These are phyloP conservation scores for Lordiphosa stackelbergi DNA, from an alignment of 1,140 invertebrate species.

Conservation along the genomic window DNA sequence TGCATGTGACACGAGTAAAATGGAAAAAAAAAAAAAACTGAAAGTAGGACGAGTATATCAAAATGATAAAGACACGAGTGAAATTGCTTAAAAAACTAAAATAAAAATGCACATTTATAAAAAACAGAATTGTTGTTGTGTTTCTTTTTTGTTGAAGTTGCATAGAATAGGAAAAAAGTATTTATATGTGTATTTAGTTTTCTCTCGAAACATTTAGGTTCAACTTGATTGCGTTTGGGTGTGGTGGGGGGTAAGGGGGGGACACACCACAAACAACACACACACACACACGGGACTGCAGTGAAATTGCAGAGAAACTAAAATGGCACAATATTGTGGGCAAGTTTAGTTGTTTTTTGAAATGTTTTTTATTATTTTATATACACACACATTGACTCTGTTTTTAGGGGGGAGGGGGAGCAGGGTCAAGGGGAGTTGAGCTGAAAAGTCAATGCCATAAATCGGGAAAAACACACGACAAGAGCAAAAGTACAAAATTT, in stretches of 20 bases:
- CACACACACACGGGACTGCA: background rate
- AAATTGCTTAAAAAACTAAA: conserved; percentile 24
- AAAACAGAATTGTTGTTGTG: conserved; percentile 38
- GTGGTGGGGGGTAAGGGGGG: too few species aligned
- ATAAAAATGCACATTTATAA: conserved; percentile 66
- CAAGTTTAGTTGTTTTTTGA: conserved; percentile 36
- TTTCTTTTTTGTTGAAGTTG: conserved; percentile 49
- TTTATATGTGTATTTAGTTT: conserved; percentile 9
- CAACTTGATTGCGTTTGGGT: conserved; percentile 20
- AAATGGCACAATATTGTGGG: too few species aligned
- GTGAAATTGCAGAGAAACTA: conserved; percentile 2
- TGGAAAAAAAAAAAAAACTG: too few species aligned
- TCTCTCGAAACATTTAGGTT: too few species aligned
- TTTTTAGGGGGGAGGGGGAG: too few species aligned
- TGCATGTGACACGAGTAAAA: too few species aligned
- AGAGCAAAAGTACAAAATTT: conserved; percentile 46
- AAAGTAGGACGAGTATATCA: too few species aligned
- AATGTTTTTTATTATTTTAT: conserved; percentile 39
- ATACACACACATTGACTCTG: conserved; percentile 25
- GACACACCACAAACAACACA: conserved; percentile 17
- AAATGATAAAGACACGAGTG: too few species aligned
- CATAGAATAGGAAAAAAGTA: conserved; percentile 22
- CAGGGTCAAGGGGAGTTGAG: conserved; percentile 13
- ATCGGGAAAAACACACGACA: conserved; percentile 35
- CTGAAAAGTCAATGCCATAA: conserved; percentile 51